phyloP scores from a whole-genome alignment of 1,140 invertebrate genomes.

The Pseudobourletiella spinata region DNA sequence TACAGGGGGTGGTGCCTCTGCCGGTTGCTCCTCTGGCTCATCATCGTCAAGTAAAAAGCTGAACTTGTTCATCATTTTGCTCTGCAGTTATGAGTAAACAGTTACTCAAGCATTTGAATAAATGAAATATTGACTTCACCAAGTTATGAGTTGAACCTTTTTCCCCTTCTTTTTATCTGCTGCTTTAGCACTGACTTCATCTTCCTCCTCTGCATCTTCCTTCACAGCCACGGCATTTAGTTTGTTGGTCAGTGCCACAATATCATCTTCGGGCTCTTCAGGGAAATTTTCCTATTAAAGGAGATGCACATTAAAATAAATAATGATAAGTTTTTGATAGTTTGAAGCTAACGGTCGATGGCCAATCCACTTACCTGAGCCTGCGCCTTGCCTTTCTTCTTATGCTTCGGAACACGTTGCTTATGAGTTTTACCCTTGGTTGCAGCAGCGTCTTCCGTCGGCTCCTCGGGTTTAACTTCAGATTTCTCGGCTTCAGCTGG shows the following conservation, averaged over 20 bases:
- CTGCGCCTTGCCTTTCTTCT: not conserved
- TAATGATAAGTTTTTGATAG: not conserved
- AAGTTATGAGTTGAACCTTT: slow-evolving; percentile 3
- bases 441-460: not conserved
- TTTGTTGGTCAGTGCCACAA: not conserved
- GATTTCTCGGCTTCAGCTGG: not conserved
- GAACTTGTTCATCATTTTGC: slow-evolving; percentile 3
- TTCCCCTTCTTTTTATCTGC: not conserved
- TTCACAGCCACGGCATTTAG: not conserved
- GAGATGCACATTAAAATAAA: not conserved
- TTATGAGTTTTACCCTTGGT: not conserved
- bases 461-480: not conserved
- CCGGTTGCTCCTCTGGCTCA: slow-evolving; percentile 8
- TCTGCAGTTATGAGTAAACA: not conserved
- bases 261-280: not conserved
- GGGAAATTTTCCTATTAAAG: not conserved
- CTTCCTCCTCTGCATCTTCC: slow-evolving; percentile 29
- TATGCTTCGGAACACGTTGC: not conserved
- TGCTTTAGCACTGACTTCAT: not conserved
- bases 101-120: not conserved
- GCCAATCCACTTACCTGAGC: not conserved
- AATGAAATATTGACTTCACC: slow-evolving; percentile 10
- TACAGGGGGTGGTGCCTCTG: not conserved
- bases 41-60: not conserved
- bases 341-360: not conserved